A percentile compares a stretch with the other conserved stretches of the same genome.
Evolutionary conservation across 2,113 vertebrate genomes (phyloP).

Genomic region (Pollimyrus isidori): DNA sequence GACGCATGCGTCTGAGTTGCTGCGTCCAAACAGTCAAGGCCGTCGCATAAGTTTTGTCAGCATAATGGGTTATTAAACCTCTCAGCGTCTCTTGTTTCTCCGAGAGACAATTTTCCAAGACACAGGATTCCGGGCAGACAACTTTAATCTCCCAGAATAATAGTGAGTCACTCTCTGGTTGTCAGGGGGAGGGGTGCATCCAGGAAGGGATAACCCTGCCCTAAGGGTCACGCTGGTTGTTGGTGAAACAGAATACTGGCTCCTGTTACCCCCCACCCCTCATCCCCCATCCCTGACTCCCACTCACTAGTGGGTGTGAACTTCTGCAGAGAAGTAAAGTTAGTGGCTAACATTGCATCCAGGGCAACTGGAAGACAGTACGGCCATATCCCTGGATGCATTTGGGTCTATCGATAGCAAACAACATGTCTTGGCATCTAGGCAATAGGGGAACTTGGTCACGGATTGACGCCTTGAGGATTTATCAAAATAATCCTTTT

Average conservation of each 20-base stretch:
- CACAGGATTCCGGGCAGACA: not conserved
- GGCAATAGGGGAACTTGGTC: not conserved
- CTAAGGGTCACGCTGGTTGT: not conserved
- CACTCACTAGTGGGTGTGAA: not conserved
- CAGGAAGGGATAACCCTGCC: not conserved
- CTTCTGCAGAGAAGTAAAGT: not conserved
- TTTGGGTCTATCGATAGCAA: not conserved
- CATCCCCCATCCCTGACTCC: not conserved
- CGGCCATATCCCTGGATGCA: not conserved
- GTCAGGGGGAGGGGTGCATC: not conserved
- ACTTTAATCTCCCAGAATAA: slow-evolving; percentile 3
- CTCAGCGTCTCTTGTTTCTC: not conserved
- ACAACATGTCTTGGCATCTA: not conserved
- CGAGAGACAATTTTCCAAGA: not conserved
- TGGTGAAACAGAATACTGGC: not conserved
- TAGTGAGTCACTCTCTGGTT: not conserved
- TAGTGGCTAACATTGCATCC: not conserved
- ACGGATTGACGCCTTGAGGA: not conserved
- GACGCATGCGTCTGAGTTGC: not conserved
- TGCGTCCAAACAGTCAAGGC: not conserved
- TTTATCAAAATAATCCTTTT: not conserved
- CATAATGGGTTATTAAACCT: not conserved
- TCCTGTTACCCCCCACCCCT: not conserved
- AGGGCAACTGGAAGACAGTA: not conserved
- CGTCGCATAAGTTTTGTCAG: not conserved